Conservation (phyloP, 2,888 invertebrate species). For the Melanostoma mellinum region DNA sequence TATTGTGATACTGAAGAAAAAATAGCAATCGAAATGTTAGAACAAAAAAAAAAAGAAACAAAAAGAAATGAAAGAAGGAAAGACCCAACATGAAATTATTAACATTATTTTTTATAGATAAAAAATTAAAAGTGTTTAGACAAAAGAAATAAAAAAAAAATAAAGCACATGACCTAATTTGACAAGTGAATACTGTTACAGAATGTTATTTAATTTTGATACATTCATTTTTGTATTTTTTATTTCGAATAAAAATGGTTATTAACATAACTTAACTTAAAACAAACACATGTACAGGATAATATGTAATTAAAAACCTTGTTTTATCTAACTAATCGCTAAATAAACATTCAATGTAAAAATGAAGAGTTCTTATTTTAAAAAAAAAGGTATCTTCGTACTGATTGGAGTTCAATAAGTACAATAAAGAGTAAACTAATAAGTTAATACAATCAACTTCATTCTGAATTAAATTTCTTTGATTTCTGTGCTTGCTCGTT, state of each 20-base stretch:
- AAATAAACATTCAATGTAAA: conserved; percentile 44
- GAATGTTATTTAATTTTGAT: conserved; percentile 5
- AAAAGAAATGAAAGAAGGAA: conserved; percentile 19
- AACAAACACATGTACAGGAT: conserved; percentile 56
- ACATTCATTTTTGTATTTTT: conserved; percentile 27
- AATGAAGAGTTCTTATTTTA: not conserved
- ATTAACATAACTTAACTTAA: not conserved
- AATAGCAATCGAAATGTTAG: not conserved
- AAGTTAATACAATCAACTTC: no score
- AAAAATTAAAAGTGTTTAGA: conserved; percentile 17
- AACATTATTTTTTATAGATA: conserved; percentile 46
- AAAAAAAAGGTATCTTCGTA: no score
- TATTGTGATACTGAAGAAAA: conserved; percentile 55
- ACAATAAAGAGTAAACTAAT: no score
- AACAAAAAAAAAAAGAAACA: conserved; percentile 23
- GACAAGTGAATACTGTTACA: conserved; percentile 5
- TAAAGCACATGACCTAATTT: conserved; percentile 43
- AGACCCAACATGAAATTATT: conserved; percentile 29
- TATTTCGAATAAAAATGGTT: conserved; percentile 15
- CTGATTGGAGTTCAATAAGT: no score
- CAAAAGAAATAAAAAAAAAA: not conserved
- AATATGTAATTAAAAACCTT: conserved; percentile 28
- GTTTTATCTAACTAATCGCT: conserved; percentile 29
- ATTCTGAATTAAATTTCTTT: no score
- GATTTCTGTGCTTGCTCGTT: no score